phyloP scores from a whole-genome alignment of 64 coral and sea anemone genomes.

The Stichodactyla helianthus region DNA sequence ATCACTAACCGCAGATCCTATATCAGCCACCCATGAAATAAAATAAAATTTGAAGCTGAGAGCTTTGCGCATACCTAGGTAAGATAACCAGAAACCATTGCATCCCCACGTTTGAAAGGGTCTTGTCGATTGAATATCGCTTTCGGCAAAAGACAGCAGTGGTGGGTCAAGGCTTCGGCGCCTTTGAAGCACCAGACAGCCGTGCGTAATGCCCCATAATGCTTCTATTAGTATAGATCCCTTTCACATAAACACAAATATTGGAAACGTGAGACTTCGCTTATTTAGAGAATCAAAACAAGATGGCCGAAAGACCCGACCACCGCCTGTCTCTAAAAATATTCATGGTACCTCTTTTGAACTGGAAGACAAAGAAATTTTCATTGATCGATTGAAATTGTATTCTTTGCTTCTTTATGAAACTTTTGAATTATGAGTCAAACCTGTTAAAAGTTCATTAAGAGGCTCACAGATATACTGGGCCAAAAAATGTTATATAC shows the following conservation, averaged over 20 bases:
- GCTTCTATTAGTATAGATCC: slow-evolving; percentile 12
- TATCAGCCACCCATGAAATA: background rate
- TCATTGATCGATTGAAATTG: background rate
- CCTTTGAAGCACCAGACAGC: background rate
- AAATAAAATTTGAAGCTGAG: background rate
- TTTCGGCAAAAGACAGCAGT: slow-evolving; percentile 4
- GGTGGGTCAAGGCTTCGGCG: slow-evolving; percentile 7
- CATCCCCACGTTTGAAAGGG: background rate
- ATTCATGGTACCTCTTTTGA: background rate
- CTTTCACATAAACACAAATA: slow-evolving; percentile 12
- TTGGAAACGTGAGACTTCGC: background rate
- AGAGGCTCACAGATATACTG: background rate
- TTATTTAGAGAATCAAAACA: slow-evolving; percentile 14
- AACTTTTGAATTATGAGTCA: background rate
- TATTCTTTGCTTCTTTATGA: background rate
- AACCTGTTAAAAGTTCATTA: background rate
- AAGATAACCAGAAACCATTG: background rate
- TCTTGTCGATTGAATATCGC: slow-evolving; percentile 14
- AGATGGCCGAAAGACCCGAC: background rate
- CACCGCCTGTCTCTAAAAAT: background rate
- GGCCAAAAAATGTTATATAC: background rate
- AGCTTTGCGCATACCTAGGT: background rate
- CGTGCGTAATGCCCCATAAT: background rate
- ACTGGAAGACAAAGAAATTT: background rate
- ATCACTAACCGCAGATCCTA: background rate